These are phyloP conservation scores for Chaetophractus vellerosus DNA, from an alignment of 2,797 vertebrate species.

Conservation along the genomic window DNA sequence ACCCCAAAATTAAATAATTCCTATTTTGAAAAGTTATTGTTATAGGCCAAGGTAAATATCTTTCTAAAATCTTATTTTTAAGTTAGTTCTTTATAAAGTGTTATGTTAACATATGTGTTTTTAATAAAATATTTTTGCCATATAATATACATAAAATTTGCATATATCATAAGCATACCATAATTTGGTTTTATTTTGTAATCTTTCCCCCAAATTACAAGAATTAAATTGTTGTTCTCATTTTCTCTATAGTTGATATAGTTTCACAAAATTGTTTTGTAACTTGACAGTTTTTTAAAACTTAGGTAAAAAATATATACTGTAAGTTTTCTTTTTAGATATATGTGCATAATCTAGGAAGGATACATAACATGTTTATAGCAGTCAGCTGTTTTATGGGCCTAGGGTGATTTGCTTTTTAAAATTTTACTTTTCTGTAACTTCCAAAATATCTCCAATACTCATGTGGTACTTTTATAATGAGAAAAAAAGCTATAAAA, in stretches of 20 bases:
- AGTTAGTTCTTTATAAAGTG: neutral
- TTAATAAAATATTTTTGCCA: neutral
- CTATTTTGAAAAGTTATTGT: neutral
- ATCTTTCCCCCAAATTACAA: neutral
- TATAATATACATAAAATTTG: neutral
- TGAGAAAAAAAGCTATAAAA: neutral
- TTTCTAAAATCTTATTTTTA: conserved; percentile 40
- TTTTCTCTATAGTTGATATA: neutral
- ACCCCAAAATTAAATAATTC: conserved; percentile 60
- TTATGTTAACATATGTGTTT: neutral
- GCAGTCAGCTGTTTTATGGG: neutral
- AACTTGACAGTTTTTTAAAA: conserved; percentile 18
- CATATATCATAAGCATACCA: neutral
- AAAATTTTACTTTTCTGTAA: neutral
- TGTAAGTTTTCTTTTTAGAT: conserved; percentile 21
- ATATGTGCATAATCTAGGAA: neutral
- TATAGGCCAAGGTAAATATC: neutral
- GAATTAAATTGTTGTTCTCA: neutral
- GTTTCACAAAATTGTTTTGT: neutral
- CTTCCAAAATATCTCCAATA: neutral
- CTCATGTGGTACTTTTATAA: neutral
- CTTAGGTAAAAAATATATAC: neutral
- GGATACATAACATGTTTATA: neutral
- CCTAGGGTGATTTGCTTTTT: neutral
- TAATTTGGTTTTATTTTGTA: neutral